These are phyloP conservation scores for Rhinichthys osculus DNA, from an alignment of 2,797 vertebrate species.

Conservation along the genomic window DNA sequence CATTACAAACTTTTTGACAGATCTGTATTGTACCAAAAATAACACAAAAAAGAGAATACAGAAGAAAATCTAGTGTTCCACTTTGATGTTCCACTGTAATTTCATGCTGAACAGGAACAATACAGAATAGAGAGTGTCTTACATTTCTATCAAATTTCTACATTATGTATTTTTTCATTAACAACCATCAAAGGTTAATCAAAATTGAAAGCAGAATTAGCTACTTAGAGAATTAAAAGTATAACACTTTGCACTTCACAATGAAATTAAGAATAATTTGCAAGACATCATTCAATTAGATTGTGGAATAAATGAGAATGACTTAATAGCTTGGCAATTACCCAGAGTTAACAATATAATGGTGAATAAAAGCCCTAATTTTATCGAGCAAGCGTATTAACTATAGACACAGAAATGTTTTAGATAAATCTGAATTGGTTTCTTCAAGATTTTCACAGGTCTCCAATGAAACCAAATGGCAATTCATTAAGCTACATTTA, in stretches of 20 bases:
- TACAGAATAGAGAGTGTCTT: background rate
- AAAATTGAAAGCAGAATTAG: background rate
- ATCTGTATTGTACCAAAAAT: background rate
- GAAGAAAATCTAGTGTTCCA: background rate
- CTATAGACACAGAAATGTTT: background rate
- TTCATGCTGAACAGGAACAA: background rate
- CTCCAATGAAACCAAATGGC: background rate
- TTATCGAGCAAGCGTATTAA: background rate
- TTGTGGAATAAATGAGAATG: conserved; percentile 16
- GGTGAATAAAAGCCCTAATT: conserved; percentile 10
- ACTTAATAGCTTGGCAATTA: conserved; percentile 29
- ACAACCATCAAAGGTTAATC: background rate
- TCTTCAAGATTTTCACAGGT: background rate
- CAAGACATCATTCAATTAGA: conserved; percentile 11
- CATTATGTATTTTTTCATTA: background rate
- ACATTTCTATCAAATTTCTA: background rate
- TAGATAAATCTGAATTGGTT: background rate
- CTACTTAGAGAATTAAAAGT: background rate
- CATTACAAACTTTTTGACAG: background rate
- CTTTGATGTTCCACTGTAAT: background rate
- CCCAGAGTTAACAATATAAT: conserved; percentile 28
- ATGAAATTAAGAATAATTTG: conserved; percentile 20
- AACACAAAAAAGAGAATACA: background rate
- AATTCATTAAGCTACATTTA: background rate
- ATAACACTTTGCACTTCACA: conserved; percentile 3